A percentile compares a stretch with the other conserved stretches of the same genome.
phyloP scores from a whole-genome alignment of 2,888 invertebrate genomes.

The Orchestes rusci region DNA sequence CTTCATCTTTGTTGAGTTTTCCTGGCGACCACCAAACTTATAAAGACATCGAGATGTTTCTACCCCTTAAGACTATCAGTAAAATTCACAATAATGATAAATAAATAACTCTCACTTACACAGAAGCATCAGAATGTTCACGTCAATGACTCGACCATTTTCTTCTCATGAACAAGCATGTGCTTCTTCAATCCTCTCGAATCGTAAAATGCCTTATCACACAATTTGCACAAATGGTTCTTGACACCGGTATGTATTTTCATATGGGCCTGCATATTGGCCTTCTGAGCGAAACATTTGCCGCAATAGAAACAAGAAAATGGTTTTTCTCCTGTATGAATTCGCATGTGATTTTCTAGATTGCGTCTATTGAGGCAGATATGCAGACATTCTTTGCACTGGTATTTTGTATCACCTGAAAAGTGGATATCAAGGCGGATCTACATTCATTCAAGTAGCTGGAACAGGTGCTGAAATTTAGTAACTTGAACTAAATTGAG shows the following conservation, averaged over 20 bases:
- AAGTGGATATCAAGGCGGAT: too few relatives aligned
- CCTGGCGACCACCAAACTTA: too few relatives aligned
- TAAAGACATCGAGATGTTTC: too few relatives aligned
- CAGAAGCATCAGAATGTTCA: too few relatives aligned
- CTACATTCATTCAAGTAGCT: too few relatives aligned
- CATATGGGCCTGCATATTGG: conserved; percentile 22
- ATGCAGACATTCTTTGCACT: conserved; percentile 22
- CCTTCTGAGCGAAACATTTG: conserved; percentile 32
- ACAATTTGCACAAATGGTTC: conserved; percentile 22
- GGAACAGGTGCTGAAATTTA: too few relatives aligned
- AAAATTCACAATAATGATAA: too few relatives aligned
- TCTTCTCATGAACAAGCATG: conserved; percentile 17
- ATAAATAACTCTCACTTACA: too few relatives aligned
- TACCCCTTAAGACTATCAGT: too few relatives aligned
- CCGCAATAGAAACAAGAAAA: conserved; percentile 38
- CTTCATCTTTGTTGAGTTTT: too few relatives aligned
- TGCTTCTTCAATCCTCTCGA: conserved; percentile 23
- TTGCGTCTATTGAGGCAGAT: conserved; percentile 23
- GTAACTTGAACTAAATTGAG: too few relatives aligned
- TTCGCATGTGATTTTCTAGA: conserved; percentile 22
- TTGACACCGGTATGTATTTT: conserved; percentile 23
- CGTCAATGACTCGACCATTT: too few relatives aligned
- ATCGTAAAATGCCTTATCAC: conserved; percentile 23
- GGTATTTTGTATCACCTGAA: conserved; percentile 24
- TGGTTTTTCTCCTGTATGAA: conserved; percentile 30